phyloP scores from a whole-genome alignment of 2,113 vertebrate species.

The Semicossyphus pulcher region DNA sequence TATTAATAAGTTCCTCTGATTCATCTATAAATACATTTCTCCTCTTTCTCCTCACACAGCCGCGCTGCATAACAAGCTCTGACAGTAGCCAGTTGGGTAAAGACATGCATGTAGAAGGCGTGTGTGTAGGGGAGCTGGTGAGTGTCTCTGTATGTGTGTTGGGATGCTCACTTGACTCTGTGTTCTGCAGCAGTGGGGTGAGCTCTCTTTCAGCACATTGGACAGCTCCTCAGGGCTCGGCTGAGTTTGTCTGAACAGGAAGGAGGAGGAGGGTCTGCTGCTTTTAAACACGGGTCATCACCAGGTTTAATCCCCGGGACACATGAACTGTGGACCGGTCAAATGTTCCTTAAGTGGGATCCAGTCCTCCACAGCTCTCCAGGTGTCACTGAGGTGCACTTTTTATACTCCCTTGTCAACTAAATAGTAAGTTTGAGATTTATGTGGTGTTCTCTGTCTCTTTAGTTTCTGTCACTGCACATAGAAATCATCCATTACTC shows the following conservation, averaged over 20 bases:
- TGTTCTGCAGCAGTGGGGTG: constrained; percentile 28
- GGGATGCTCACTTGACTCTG: constrained; percentile 1
- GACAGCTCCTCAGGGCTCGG: constrained; percentile 33
- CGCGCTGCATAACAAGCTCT: constrained; percentile 56
- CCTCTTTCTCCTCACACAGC: constrained; percentile 54
- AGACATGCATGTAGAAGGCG: constrained; percentile 20
- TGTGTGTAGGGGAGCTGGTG: background rate
- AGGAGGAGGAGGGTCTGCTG: constrained; percentile 1
- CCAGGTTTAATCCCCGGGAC: background rate
- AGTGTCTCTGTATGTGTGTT: background rate
- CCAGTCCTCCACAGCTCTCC: background rate
- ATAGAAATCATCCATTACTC: too few species aligned
- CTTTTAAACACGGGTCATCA: background rate
- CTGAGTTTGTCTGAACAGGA: constrained; percentile 7
- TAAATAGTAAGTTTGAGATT: too few species aligned
- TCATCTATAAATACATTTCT: constrained; percentile 78
- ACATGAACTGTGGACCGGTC: background rate
- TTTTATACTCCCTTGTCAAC: background rate
- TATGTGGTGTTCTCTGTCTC: too few species aligned
- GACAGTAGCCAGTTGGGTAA: constrained; percentile 51
- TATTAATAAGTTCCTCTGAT: constrained; percentile 77
- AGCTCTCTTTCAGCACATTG: constrained; percentile 49
- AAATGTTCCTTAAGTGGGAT: too few species aligned
- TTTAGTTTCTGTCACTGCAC: too few species aligned
- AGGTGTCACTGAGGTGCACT: background rate